Base-by-base conservation (phyloP, 2,113 vertebrate species). In the Lipotes vexillifer region DNA sequence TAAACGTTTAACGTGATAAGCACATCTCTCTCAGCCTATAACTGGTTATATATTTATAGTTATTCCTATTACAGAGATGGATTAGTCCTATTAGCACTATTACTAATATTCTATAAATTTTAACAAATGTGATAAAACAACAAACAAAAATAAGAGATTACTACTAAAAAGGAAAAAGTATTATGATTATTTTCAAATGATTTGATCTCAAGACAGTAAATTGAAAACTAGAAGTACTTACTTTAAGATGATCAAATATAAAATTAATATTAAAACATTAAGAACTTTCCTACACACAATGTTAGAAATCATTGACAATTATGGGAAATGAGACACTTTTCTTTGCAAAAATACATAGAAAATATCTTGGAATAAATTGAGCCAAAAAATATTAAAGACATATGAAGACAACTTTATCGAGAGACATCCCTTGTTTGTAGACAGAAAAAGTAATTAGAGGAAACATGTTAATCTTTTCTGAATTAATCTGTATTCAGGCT, bases 41-140 rank as follows among this genome's bases (percentile, higher is more conserved):
- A 36, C 29, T 14, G n/a, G 52, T 90, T 80, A 59, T 49, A 57
- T 84, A 25, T 85, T 93, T 85, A 84, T 89, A 85, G 27, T n/a
- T 93, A 86, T 88, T 95, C 25, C 8, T 72, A 12, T 80, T 63
- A 72, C 86, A 72, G 10, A 96, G 44, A 69, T 80, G 21, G 13
- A 81, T 57, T 88, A 88, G 36, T 41, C 1, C 36, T 94, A 46
- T 74, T 93, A 85, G 23, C 23, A 75, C 6, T 80, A 13, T 83
- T 93, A 89, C 31, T 80, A 84, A 83, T 84, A 78, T 33, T 72
- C 46, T 90, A 14, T 84, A 92, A 63, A 80, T 63, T 94, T 94
- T 90, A 94, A 90, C 9, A 33, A 93, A 17, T 63, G 65, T n/a
- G 46, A 49, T 90, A 66, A 96, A 94, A 68, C 25, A 81, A 72